Evolutionary conservation across 2,797 vertebrate genomes (phyloP), one percentile per base, ranked within the genome.

Genomic region (Fundulus diaphanus): DNA sequence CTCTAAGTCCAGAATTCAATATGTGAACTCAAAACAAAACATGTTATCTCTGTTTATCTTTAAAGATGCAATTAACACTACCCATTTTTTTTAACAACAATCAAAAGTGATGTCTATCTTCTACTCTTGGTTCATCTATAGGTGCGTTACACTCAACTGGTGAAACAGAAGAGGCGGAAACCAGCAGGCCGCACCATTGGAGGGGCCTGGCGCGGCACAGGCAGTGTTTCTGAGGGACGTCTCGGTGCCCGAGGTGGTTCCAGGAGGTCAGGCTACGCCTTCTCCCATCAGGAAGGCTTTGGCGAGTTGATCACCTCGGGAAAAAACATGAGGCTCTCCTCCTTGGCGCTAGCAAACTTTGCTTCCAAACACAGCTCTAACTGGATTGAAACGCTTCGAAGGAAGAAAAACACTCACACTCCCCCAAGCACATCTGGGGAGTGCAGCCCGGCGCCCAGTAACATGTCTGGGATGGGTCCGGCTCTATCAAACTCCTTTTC

Each of bases 251-350:
- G 95, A 0, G 83, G 82, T 0, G 93, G 96, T 0, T 97, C 96
- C 0, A 93, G 96, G 18, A 95, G 97, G 76, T 98, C 97, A 0
- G 97, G 97, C 80, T 99, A 99, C 0, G 97, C 97, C 76, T 99
- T 99, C 77, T 96, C 97, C 2, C 97, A 99, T 89, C 97, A 98
- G 88, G 97, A 99, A 77, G 97, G 97, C 33, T 99, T 98, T 0
- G 97, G 97, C 46, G 97, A 99, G 87, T 96, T 98, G 81, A 98
- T 99, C 87, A 98, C 96, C 83, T 98, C 97, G 0, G 97, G 97
- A 71, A 98, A 97, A 89, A 99, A 98, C 94, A 98, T 98, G 97
- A 89, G 96, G 1, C 96, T 98, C 46, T 97, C 97, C 57, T 97
- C 97, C 13, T 71, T 97, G 78, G 96, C 95, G 0, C 93, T 99